Percentiles rank a stretch among this genome's conserved stretches.
phyloP scores from a whole-genome alignment of 64 coral and sea anemone species.

The Dendronephthya gigantea region DNA sequence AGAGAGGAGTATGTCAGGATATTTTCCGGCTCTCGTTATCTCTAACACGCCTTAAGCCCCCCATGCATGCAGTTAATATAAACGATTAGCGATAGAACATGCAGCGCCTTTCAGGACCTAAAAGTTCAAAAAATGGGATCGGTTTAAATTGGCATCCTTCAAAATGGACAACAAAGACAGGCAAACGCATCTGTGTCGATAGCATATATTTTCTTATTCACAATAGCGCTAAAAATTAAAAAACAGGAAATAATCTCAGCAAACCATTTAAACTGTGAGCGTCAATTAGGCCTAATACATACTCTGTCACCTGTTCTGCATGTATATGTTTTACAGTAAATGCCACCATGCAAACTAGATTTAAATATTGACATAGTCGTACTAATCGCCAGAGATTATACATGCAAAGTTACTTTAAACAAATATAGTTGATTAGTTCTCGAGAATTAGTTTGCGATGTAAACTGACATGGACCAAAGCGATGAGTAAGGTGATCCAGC shows the following conservation, averaged over 20 bases:
- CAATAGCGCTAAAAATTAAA: too few species aligned
- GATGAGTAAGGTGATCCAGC: constrained; percentile 18
- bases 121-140: too few species aligned
- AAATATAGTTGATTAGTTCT: constrained; percentile 2
- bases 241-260: too few species aligned
- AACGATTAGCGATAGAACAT: background rate
- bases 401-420: background rate
- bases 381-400: background rate
- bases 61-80: background rate
- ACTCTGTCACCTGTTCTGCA: too few species aligned
- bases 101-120: background rate
- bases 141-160: too few species aligned
- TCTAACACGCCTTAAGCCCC: background rate
- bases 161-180: too few species aligned
- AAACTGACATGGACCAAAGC: constrained; percentile 6
- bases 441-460: background rate
- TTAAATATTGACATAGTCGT: background rate
- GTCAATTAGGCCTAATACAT: too few species aligned
- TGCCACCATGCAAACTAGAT: background rate
- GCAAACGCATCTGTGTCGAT: too few species aligned
- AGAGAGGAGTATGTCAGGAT: too few species aligned
- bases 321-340: background rate
- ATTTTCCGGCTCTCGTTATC: background rate
- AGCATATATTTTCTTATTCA: too few species aligned
- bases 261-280: too few species aligned